These are phyloP conservation scores for Ophiodon elongatus DNA, from an alignment of 2,113 vertebrate genomes.

Conservation along the genomic window DNA sequence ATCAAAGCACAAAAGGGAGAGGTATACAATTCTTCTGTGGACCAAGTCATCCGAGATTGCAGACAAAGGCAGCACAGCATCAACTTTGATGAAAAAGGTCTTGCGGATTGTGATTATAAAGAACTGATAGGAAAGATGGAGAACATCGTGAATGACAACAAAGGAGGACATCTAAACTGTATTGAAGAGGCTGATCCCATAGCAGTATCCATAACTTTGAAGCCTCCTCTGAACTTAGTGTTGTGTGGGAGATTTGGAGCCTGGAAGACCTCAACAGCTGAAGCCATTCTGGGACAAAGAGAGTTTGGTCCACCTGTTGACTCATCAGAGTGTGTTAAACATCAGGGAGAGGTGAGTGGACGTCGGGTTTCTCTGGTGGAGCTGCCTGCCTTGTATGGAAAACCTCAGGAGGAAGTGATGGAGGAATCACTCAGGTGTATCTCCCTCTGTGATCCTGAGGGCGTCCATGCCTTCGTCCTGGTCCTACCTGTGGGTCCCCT, in stretches of 20 bases:
- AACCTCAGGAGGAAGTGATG: background rate
- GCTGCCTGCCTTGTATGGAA: constrained; percentile 51
- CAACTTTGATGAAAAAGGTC: background rate
- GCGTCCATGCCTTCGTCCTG: constrained; percentile 51
- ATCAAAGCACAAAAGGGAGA: constrained; percentile 3
- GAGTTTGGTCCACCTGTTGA: background rate
- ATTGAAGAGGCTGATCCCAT: background rate
- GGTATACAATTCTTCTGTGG: accelerated
- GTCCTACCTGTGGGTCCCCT: constrained; percentile 41
- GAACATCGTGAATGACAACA: constrained; percentile 41
- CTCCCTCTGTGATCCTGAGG: constrained; percentile 45
- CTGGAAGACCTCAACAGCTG: constrained; percentile 34
- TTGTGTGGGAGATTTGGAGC: constrained; percentile 47
- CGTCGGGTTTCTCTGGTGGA: constrained; percentile 36
- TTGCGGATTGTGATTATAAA: background rate
- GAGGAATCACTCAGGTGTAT: constrained; percentile 14
- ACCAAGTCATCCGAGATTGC: constrained; percentile 41
- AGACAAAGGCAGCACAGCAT: background rate
- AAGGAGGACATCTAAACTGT: constrained; percentile 24
- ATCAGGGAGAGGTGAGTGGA: constrained; percentile 44
- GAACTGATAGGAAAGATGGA: constrained; percentile 37
- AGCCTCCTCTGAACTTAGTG: constrained; percentile 39
- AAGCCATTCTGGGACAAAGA: constrained; percentile 36
- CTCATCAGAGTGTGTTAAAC: constrained; percentile 34
- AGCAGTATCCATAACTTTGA: background rate